Evolutionary conservation across 1,140 invertebrate species (phyloP).

Genomic region (Oryctes rhinoceros): DNA sequence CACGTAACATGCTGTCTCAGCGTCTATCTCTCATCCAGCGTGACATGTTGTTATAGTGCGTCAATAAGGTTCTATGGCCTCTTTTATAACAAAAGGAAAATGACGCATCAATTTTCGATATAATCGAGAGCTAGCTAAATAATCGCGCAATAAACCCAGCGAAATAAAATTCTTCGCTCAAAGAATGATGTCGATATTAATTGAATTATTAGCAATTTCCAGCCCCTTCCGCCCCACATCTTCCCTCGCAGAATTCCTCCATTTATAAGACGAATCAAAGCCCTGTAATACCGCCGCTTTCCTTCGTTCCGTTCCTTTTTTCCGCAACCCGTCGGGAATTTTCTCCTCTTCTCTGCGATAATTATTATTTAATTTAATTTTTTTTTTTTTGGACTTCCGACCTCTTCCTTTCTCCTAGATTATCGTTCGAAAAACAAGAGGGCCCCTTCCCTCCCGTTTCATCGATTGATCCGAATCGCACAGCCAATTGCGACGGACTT

Average conservation of each 20-base stretch:
- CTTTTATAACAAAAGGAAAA: too few relatives aligned
- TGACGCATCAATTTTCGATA: too few relatives aligned
- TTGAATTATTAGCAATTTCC: constrained; percentile 10
- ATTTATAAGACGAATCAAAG: background rate
- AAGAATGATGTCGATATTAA: background rate
- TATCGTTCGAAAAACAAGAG: background rate
- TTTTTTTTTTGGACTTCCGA: background rate
- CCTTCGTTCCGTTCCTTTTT: background rate
- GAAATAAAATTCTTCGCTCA: too few relatives aligned
- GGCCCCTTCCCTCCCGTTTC: background rate
- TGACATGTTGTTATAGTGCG: too few relatives aligned
- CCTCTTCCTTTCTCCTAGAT: background rate
- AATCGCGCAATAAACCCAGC: too few relatives aligned
- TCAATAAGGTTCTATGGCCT: too few relatives aligned
- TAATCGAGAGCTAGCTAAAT: too few relatives aligned
- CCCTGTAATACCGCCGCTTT: background rate
- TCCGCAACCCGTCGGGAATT: background rate
- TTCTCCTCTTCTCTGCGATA: background rate
- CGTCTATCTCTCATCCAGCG: too few relatives aligned
- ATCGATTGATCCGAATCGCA: background rate
- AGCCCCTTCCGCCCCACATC: background rate
- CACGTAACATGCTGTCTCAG: too few relatives aligned
- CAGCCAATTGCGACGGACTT: background rate
- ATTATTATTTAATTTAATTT: constrained; percentile 11
- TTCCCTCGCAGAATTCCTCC: background rate